Percentiles rank a stretch among this genome's conserved stretches.
Conservation (phyloP, 1,140 invertebrate species). For the Ceratina australensis region DNA sequence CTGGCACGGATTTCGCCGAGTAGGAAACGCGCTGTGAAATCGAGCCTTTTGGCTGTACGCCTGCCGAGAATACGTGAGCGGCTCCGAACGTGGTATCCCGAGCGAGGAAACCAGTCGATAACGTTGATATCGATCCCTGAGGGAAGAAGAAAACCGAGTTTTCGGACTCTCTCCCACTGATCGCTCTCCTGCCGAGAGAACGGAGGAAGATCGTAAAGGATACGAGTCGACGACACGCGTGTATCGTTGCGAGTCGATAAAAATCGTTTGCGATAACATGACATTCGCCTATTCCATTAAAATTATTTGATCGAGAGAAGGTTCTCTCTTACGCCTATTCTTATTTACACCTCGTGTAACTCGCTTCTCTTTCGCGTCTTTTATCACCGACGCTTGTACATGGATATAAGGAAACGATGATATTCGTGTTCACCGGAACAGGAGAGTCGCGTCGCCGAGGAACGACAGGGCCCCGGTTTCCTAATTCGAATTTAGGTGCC, state of each 20-base stretch:
- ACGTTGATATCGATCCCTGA: conserved; percentile 75
- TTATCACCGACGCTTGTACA: background rate
- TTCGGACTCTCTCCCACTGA: conserved; percentile 27
- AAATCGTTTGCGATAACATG: too few relatives aligned
- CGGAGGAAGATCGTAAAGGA: conserved; percentile 39
- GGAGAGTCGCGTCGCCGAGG: conserved; percentile 66
- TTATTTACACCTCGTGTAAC: background rate
- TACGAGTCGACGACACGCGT: background rate
- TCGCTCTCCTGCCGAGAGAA: conserved; percentile 33
- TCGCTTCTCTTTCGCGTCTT: background rate
- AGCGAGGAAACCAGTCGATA: conserved; percentile 62
- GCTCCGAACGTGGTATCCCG: conserved; percentile 52
- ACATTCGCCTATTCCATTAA: too few relatives aligned
- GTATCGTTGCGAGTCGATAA: background rate
- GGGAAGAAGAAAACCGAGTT: conserved; percentile 64
- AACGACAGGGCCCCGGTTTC: conserved; percentile 65
- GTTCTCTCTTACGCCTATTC: background rate
- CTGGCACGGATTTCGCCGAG: conserved; percentile 33
- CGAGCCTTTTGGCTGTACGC: conserved; percentile 66
- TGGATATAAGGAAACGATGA: conserved; percentile 32
- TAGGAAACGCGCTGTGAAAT: conserved; percentile 42
- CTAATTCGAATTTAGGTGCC: conserved; percentile 78
- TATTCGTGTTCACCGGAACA: conserved; percentile 48
- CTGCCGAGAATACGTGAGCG: conserved; percentile 57
- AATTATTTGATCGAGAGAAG: too few relatives aligned